Base-by-base conservation (phyloP, 2,888 invertebrate genomes). In the Junonia oenone region DNA sequence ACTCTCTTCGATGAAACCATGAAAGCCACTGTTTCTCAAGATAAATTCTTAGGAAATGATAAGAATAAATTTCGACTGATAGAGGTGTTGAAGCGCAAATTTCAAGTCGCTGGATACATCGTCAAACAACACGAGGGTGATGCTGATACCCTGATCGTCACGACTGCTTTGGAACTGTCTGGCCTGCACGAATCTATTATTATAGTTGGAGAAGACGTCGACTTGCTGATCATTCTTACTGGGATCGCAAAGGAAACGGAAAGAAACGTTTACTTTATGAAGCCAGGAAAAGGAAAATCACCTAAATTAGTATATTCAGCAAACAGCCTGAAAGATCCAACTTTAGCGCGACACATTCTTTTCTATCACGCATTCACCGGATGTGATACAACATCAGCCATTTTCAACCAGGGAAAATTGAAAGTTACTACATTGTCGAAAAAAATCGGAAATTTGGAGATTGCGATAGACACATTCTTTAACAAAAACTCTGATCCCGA, bases 91-190 rank as follows among this genome's bases (percentile, higher is more conserved):
- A 51, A 61, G 65, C 66, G 68, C 72, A 66, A 71, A 71, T 66
- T 72, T 78, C 45, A 55, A 70, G 67, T 56, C 66, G 68, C 69
- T 65, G 58, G 67, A 71, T 68, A 76, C 78, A 61, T 65, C 66
- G 55, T 69, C 71, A n/a, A 71, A 68, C 68, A 72, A 68, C 71
- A 72, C 59, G 64, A 55, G 65, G 70, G 75, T 73, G 73, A 76
- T 71, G 73, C 72, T 54, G 76, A 75, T 72, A 72, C 73, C 63
- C 68, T 75, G 45, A 78, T 77, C 56, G 63, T 77, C 46, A 69
- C 78, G 52, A 75, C 74, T 63, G 72, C 74, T 59, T 70, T 74
- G 66, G 69, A 59, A 15, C 53, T 49, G 62, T 65, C 65, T 58
- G n/a, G n/a, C n/a, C 52, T 62, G 57, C 55, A 60, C 57, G 64